Conservation (phyloP, 2,113 vertebrate genomes). For the Ibidorhyncha struthersii region DNA sequence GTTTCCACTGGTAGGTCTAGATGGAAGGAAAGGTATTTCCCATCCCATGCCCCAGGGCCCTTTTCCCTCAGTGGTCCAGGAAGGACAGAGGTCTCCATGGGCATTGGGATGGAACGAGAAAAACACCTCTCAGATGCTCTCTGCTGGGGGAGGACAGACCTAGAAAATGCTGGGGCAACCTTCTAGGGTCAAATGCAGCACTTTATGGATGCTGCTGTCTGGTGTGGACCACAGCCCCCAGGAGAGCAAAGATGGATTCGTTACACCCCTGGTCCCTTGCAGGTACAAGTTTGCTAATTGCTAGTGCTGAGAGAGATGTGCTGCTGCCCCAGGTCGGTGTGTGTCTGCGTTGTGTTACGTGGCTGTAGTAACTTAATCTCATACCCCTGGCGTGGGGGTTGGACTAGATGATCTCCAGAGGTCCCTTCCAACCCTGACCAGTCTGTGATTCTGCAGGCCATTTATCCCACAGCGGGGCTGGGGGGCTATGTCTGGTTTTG, state of each 20-base stretch:
- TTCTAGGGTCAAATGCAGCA: neutral
- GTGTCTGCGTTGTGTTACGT: neutral
- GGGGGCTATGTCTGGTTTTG: neutral
- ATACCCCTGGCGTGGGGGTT: too few relatives aligned
- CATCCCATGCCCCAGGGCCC: neutral
- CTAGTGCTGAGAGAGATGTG: neutral
- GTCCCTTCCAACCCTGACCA: too few relatives aligned
- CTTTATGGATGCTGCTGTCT: neutral
- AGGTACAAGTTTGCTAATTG: neutral
- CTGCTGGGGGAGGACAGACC: neutral
- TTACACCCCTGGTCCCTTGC: neutral
- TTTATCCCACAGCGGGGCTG: neutral
- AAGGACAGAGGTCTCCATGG: neutral
- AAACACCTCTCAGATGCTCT: neutral
- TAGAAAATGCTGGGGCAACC: neutral
- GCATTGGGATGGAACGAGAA: neutral
- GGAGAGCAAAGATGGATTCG: neutral
- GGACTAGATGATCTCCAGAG: too few relatives aligned
- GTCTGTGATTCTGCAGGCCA: neutral
- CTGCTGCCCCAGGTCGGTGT: fast-evolving
- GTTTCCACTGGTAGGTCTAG: neutral
- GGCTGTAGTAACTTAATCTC: neutral
- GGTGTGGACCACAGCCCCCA: neutral
- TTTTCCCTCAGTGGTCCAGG: neutral
- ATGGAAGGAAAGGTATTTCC: neutral